Percentiles rank a stretch among this genome's conserved stretches.
These are phyloP conservation scores for Hozukius guyotensis DNA, from an alignment of 2,797 vertebrate genomes.

Conservation along the genomic window DNA sequence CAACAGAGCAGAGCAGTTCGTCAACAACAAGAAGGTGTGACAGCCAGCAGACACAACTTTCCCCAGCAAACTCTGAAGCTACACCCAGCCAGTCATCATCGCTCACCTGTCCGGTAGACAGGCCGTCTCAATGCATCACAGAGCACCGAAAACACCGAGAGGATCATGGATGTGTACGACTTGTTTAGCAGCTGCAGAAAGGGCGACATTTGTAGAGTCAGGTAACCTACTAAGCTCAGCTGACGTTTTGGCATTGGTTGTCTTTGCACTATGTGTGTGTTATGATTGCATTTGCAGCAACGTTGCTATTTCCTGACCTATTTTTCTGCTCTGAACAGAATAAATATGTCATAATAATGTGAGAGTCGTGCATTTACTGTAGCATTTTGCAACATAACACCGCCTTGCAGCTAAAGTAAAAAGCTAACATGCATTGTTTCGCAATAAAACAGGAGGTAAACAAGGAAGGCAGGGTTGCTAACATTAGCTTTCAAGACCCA, in stretches of 20 bases:
- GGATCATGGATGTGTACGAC: constrained; percentile 91
- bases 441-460: neutral
- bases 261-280: neutral
- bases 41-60: neutral
- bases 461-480: constrained; percentile 15
- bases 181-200: constrained; percentile 95
- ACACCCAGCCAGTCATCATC: neutral
- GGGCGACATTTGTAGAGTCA: constrained; percentile 93
- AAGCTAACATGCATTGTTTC: neutral
- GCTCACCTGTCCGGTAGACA: constrained; percentile 72
- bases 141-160: constrained; percentile 76
- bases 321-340: neutral
- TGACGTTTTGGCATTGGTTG: neutral
- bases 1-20: neutral
- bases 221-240: constrained; percentile 76
- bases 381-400: neutral
- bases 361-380: neutral
- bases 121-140: constrained; percentile 85
- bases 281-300: neutral
- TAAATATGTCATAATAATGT: too few relatives aligned
- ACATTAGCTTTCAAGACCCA: constrained; percentile 32
- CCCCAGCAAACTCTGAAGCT: neutral
- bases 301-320: neutral
- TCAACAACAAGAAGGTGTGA: constrained; percentile 50
- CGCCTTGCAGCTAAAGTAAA: neutral